Conservation (phyloP, 2,888 invertebrate genomes). For the Chrysolina oricalcia region DNA sequence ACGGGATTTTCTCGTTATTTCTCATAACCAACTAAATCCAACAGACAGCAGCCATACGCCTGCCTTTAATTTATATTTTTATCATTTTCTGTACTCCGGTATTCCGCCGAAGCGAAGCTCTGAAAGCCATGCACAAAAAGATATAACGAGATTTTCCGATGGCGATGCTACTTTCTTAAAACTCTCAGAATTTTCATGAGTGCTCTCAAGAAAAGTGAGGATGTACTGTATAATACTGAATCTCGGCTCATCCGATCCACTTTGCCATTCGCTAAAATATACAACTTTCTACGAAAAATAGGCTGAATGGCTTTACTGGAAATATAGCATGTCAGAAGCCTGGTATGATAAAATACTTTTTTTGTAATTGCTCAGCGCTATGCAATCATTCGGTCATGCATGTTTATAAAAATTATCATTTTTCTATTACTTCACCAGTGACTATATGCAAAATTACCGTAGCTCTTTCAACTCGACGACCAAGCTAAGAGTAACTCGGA, state of each 20-base stretch:
- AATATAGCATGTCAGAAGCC: neutral
- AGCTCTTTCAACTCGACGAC: too few species aligned
- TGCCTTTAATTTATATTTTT: neutral
- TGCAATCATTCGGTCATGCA: too few species aligned
- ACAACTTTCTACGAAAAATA: conserved; percentile 5
- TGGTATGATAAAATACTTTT: neutral
- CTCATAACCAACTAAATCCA: too few species aligned
- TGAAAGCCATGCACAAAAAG: conserved; percentile 21
- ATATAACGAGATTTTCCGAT: conserved; percentile 35
- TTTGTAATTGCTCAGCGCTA: neutral
- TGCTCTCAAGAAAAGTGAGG: conserved; percentile 20
- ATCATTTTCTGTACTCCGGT: neutral
- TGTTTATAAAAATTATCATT: too few species aligned
- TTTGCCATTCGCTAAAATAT: conserved; percentile 11
- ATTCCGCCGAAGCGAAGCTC: neutral
- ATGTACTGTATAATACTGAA: conserved; percentile 16
- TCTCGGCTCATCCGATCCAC: neutral
- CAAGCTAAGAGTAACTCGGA: too few species aligned
- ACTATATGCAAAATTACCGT: too few species aligned
- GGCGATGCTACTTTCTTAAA: conserved; percentile 33
- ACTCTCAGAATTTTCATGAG: conserved; percentile 28
- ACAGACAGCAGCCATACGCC: neutral
- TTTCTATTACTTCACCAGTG: too few species aligned
- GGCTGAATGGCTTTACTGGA: conserved; percentile 1
- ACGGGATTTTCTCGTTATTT: too few species aligned